phyloP scores from a whole-genome alignment of 92 coral and sea anemone genomes.

The Epizoanthus rinbou region DNA sequence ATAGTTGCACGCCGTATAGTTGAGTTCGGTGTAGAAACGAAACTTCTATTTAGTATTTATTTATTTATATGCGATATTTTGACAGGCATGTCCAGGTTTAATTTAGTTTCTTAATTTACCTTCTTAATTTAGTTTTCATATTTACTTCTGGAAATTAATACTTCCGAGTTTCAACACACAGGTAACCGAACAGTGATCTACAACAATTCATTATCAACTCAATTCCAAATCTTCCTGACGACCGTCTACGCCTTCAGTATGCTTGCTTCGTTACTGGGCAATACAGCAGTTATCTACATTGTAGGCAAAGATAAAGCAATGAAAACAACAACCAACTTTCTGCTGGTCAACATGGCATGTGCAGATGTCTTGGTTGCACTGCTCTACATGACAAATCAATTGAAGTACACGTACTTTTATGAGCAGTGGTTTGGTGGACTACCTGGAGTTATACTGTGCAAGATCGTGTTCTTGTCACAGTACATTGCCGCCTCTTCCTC shows the following conservation, averaged over 20 bases:
- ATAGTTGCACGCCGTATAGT: too few relatives aligned
- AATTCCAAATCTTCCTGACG: conserved; percentile 11
- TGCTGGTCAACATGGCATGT: conserved; percentile 25
- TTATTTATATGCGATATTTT: too few relatives aligned
- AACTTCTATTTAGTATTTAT: too few relatives aligned
- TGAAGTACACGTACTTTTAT: background rate
- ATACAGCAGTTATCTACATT: conserved; percentile 3
- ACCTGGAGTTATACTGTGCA: background rate
- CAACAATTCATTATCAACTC: background rate
- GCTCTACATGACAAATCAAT: background rate
- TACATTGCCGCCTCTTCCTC: background rate
- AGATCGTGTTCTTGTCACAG: background rate
- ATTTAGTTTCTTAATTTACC: too few relatives aligned
- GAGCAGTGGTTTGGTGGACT: conserved; percentile 18
- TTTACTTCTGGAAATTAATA: too few relatives aligned
- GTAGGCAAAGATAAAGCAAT: background rate
- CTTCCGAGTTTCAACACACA: background rate
- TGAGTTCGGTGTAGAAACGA: too few relatives aligned
- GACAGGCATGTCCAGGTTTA: too few relatives aligned
- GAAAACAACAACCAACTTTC: conserved; percentile 2
- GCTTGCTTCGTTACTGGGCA: background rate
- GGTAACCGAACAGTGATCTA: background rate
- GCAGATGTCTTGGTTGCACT: conserved; percentile 4
- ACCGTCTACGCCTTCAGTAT: background rate
- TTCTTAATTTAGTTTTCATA: too few relatives aligned